Evolutionary conservation across 2,113 vertebrate species (phyloP), one percentile per base, ranked within the genome.

Genomic region (Nanorana parkeri): DNA sequence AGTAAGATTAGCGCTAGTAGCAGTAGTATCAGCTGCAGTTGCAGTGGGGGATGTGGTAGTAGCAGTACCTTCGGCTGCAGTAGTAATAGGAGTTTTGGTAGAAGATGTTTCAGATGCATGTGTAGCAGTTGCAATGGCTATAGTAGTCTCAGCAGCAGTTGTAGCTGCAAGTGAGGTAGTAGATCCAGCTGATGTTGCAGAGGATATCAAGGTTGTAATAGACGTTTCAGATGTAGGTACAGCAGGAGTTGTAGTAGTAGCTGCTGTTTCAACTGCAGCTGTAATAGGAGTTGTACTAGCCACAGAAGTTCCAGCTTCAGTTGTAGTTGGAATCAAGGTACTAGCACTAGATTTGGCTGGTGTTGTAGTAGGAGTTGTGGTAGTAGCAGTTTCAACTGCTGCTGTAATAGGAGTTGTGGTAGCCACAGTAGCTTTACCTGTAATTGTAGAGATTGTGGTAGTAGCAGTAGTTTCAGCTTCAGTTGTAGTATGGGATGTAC

Each of bases 401-500:
- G 77, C 32, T 2, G 5, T 3, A 5, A 32, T 5, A 32, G 29
- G 2, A n/a, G n/a, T n/a, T n/a, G n/a, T n/a, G n/a, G n/a, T n/a
- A n/a, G n/a, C n/a, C n/a, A n/a, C n/a, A n/a, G n/a, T n/a, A n/a
- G n/a, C n/a, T n/a, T n/a, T n/a, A n/a, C n/a, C n/a, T n/a, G n/a
- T n/a, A n/a, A n/a, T n/a, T n/a, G n/a, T n/a, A n/a, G n/a, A n/a
- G n/a, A n/a, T n/a, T n/a, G n/a, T n/a, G 1, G 24, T 11, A 16
- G 4, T 1, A 3, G 16, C 5, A 1, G 24, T 41, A 8, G 56
- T 0, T 1, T 11, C 3, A 20, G 5, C 15, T 4, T 21, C 5
- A 13, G 7, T 3, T 3, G 26, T 13, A 6, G 17, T 3, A 19
- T 23, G 4, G 10, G 1, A 0, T 2, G 0, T 13, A 2, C 32